Conservation (phyloP, 2,797 vertebrate genomes). For the Craterocephalus amniculus region DNA sequence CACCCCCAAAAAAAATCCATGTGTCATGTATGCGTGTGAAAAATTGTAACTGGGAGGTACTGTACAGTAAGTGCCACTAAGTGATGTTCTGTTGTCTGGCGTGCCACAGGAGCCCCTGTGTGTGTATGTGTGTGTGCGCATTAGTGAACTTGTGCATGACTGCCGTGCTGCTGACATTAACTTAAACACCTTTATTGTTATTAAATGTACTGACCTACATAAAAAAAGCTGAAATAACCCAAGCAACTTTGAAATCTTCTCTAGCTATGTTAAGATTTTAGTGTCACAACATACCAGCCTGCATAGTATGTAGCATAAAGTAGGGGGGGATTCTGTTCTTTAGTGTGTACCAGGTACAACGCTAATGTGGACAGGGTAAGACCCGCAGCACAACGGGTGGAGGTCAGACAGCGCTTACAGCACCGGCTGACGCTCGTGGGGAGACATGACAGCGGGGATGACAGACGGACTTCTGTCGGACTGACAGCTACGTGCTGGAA, state of each 20-base stretch:
- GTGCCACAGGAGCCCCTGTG: conserved; percentile 52
- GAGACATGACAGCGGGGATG: conserved; percentile 51
- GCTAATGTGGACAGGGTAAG: conserved; percentile 41
- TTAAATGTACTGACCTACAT: conserved; percentile 65
- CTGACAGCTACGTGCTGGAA: conserved; percentile 86
- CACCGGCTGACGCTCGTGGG: conserved; percentile 52
- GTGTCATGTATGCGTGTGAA: conserved; percentile 17
- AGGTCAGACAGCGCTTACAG: conserved; percentile 53
- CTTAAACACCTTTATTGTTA: conserved; percentile 57
- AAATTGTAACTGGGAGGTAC: conserved; percentile 50
- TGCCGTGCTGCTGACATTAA: conserved; percentile 52
- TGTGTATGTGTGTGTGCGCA: conserved; percentile 5
- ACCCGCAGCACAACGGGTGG: conserved; percentile 36
- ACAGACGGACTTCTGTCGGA: conserved; percentile 64
- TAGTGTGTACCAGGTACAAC: conserved; percentile 56
- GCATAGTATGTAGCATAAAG: conserved; percentile 69
- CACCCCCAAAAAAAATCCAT: conserved; percentile 27
- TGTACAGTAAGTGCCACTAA: conserved; percentile 74
- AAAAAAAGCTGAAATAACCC: conserved; percentile 56
- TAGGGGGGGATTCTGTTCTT: conserved; percentile 26
- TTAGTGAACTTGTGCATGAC: conserved; percentile 39
- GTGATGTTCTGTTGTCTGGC: conserved; percentile 45
- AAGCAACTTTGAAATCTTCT: conserved; percentile 38
- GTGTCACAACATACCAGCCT: conserved; percentile 70
- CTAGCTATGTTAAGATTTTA: conserved; percentile 56